Evolutionary conservation across 2,113 vertebrate genomes (phyloP), one percentile per base, ranked within the genome.

Genomic region (Clupea harengus): DNA sequence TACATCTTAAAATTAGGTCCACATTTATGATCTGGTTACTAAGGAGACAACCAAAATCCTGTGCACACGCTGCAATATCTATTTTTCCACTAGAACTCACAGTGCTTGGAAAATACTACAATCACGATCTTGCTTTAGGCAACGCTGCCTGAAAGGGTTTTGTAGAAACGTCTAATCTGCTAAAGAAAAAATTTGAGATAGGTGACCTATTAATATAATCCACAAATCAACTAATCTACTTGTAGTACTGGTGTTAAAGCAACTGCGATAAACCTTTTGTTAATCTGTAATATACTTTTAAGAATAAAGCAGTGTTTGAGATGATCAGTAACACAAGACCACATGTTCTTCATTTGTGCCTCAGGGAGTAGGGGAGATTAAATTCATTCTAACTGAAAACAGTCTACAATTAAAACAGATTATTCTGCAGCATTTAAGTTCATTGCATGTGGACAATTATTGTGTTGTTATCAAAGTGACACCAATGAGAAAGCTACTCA

Each of bases 11-110:
- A 85, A 88, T 85, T 75, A 75, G 83, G 20, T 67, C 85, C 85
- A 82, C 84, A 84, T 60, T 87, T 83, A 82, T 17, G 45, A 83
- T 45, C 22, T 49, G 52, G 84, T 83, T 87, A 85, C 88, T n/a
- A 67, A 87, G 87, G 80, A 84, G 67, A 88, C 72, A 86, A 86
- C 39, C 32, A 84, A 25, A 2, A 75, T 49, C 44, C 25, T 18
- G 25, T 45, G n/a, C 7, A 75, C 46, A 81, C 11, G 81, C 47
- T 39, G 45, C 54, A 82, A 67, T 57, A 44, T 78, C 13, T 78
- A 2, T 78, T 78, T 78, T 32, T 78, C 4, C 20, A 64, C 28
- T 39, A 32, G 3, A 39, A 13, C 72, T 78, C 28, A 39, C 28
- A 5, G 10, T 44, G 11, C 72, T 13, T 17, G 28, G 64, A 32